Evolutionary conservation across 1,140 invertebrate species (phyloP), one percentile per base, ranked within the genome.

Genomic region (Drosophila nebulosa): DNA sequence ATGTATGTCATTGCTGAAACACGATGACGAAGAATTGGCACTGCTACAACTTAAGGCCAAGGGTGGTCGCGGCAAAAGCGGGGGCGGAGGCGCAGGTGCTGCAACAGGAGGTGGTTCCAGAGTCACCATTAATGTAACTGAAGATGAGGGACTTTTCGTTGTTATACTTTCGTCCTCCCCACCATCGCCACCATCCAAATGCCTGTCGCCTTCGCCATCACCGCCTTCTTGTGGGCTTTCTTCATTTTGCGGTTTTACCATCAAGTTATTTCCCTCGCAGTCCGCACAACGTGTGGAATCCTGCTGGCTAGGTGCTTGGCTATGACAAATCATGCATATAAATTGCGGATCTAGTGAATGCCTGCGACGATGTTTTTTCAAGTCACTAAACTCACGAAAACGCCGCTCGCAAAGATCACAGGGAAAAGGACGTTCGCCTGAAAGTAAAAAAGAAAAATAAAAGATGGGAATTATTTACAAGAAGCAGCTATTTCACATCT

Each of bases 271-370:
- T 51, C 77, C 75, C 55, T 90, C 81, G 16, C 90, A 91, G 0
- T 77, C 71, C 7, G 53, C 59, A 74, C 90, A 91, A 9, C 90
- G 80, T 7, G 79, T 91, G 10, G 88, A 79, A 63, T 91, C 90
- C 66, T 89, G 77, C 35, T 79, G 76, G 56, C 62, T 65, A 7
- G 90, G 90, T 24, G 67, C 26, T 1, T 78, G 68, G 24, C 63
- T 10, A 14, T 71, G 81, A 51, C 90, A 91, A 51, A 91, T 85
- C 90, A 91, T 91, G 80, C 95, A 96, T 12, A 93, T 92, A 84
- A 94, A 96, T 5, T 94, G 93, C 14, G 92, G 91, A 63, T 93
- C 92, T 16, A 93, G 92, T 0, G 92, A 92, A 73, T 94, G 94
- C 4, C 91, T 92, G 4, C 93, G 74, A 3, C 92, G 90, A 78